A percentile compares a stretch with the other conserved stretches of the same genome.
Evolutionary conservation across 2,797 vertebrate species (phyloP).

Genomic region (Tauraco hartlaubi): DNA sequence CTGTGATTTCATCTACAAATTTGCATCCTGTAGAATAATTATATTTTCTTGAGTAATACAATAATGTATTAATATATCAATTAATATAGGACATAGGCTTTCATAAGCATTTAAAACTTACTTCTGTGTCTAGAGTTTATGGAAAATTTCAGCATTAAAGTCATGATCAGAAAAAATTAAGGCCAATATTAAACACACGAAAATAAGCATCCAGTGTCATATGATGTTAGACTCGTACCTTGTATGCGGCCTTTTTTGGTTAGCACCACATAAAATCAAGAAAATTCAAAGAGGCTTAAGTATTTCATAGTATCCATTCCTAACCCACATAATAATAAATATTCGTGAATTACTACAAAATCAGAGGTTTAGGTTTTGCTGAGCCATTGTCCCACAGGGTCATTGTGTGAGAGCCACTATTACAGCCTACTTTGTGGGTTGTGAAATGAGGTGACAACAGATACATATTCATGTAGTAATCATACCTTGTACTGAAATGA

Average conservation of each 20-base stretch:
- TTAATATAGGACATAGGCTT: not conserved
- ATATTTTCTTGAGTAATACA: not conserved
- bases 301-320: not conserved
- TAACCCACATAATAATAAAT: not conserved
- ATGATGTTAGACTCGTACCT: not conserved
- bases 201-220: not conserved
- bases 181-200: not conserved
- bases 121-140: not conserved
- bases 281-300: not conserved
- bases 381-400: not conserved
- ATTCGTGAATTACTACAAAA: not conserved
- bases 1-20: not conserved
- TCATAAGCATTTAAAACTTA: not conserved
- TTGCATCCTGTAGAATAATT: not conserved
- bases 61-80: not conserved
- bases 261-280: not conserved
- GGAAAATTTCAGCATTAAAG: not conserved
- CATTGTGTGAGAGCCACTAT: not conserved
- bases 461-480: not conserved
- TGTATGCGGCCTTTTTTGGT: not conserved
- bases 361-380: not conserved
- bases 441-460: not conserved
- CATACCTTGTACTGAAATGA: not conserved
- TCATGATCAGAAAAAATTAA: not conserved
- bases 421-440: fast-evolving